Base-by-base conservation (phyloP, 2,888 invertebrate genomes). In the Tillus elongatus region DNA sequence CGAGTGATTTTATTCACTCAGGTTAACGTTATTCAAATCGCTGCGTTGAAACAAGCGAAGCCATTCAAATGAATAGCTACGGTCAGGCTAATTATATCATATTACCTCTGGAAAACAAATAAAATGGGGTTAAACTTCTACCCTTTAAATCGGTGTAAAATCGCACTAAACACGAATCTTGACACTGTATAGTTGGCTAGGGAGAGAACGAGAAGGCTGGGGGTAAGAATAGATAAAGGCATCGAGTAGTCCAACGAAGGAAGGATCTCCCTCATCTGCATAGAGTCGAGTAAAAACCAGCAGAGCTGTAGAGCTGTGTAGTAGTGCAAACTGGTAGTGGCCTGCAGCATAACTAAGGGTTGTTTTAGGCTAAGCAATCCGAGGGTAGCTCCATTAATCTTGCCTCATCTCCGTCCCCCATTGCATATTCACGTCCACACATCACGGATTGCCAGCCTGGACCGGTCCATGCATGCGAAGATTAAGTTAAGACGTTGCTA, bases 341-440 rank as follows among this genome's bases (percentile, higher is more conserved):
- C 54, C 58, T 50, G 51, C 49, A 52, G 56, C 57, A 55, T 53
- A 57, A 59, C 58, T 58, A 58, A 60, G 61, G 61, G 61, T 61
- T 61, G 60, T 60, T 62, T 60, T 60, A 60, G 59, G 59, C 55
- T 54, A 56, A 58, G 58, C 58, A 57, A 57, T 60, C 56, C 56
- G 52, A 54, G 59, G 59, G 58, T 52, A 53, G 59, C 54, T 60
- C 63, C 64, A 64, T 64, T 64, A 64, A 64, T 64, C 64, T 64
- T 63, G 57, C 61, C 63, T 60, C 61, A 58, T 63, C 61, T 61
- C 57, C 58, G 57, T 58, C 58, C 60, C 61, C 61, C 60, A 63
- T 64, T 64, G 64, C 64, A 64, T 64, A 64, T 64, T 64, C 64
- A 64, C 64, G 62, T 64, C 64, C 64, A 64, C 64, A 64, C 64